Conservation (phyloP, 2,797 vertebrate species). For the Hirundo rustica region DNA sequence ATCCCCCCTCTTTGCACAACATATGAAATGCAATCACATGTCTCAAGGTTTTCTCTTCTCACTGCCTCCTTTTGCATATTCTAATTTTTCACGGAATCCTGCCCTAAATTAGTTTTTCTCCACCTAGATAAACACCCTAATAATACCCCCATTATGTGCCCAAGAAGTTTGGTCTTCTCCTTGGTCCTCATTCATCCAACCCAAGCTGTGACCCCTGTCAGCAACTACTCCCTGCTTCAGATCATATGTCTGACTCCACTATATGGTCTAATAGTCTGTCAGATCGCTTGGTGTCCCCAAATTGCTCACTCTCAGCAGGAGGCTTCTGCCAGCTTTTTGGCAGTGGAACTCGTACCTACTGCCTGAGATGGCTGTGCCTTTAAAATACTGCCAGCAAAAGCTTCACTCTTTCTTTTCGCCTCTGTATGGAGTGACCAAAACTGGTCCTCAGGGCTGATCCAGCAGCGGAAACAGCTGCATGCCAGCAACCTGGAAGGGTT, state of each 20-base stretch:
- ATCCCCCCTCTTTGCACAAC: neutral
- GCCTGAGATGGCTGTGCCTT: neutral
- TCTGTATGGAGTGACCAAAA: neutral
- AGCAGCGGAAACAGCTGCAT: neutral
- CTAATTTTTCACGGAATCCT: neutral
- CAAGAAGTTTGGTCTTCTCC: neutral
- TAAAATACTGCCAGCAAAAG: slow-evolving; percentile 2
- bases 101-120: neutral
- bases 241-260: neutral
- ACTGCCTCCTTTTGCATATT: neutral
- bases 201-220: neutral
- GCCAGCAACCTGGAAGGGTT: neutral
- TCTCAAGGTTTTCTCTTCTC: neutral
- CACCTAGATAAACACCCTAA: neutral
- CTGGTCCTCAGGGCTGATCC: neutral
- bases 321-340: neutral
- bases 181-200: neutral
- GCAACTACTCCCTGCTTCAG: neutral
- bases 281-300: neutral
- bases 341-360: neutral
- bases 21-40: neutral
- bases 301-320: neutral
- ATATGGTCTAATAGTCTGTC: neutral
- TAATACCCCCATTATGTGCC: accelerated
- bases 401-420: neutral